Evolutionary conservation across 2,113 vertebrate genomes (phyloP), one percentile per base, ranked within the genome.

Genomic region (Tursiops truncatus): DNA sequence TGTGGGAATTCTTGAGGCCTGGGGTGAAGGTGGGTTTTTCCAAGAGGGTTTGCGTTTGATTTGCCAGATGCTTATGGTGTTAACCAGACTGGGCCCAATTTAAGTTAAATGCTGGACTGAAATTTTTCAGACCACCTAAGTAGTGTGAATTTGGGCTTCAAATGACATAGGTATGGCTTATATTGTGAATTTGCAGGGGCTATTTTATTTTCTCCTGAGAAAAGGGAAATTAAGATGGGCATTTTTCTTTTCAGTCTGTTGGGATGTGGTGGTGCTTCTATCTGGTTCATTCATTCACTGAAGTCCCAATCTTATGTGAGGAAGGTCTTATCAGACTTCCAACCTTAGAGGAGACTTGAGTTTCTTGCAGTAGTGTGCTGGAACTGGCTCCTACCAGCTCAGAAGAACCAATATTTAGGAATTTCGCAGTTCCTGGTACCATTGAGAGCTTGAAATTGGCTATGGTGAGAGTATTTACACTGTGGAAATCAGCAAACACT

Each of bases 71-170:
- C 38, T 91, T 74, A 65, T n/a, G 47, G 25, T 36, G 56, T 79
- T 47, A 86, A 86, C 67, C 65, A 80, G 65, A 38, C 21, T 82
- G 82, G 33, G 44, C 8, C 28, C 47, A 44, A 38, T 87, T 82
- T 56, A 94, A 77, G 77, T 38, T 77, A 81, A 95, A 83, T 92
- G 60, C 28, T 86, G 87, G 68, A 62, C 21, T 70, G 86, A 70
- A 76, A 50, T 15, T 73, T 73, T 76, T 96, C 77, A 70, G 50
- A 53, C 12, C 47, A 23, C 20, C 9, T 71, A 87, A 50, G 11
- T 31, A 76, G 38, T 91, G 14, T 53, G n/a, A 60, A 76, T 82
- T 50, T 68, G 82, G 41, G 36, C 21, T 91, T 90, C 68, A 50
- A 33, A 77, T n/a, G 70, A 89, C 60, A 28, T 89, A 44, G 26